Percentiles rank a stretch among this genome's conserved stretches.
Conservation (phyloP, 2,888 invertebrate species). For the Heteropelma amictum region DNA sequence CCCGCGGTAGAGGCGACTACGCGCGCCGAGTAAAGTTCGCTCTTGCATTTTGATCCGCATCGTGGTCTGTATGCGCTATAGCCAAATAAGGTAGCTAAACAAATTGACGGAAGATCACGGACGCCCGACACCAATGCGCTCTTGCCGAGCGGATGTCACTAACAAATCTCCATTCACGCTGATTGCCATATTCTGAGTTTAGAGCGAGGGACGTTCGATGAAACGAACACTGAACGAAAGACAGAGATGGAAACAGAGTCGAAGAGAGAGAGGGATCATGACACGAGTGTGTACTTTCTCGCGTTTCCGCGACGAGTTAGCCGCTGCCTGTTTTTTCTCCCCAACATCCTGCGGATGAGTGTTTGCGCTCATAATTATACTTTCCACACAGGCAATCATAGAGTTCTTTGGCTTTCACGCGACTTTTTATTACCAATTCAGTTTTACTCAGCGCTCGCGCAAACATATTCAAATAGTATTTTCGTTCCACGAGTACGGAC, state of each 20-base stretch:
- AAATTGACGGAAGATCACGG: slow-evolving; percentile 50
- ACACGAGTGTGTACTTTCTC: slow-evolving; percentile 1
- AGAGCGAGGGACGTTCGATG: slow-evolving; percentile 35
- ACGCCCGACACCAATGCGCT: slow-evolving; percentile 19
- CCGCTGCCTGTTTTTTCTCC: not conserved
- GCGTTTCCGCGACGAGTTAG: slow-evolving; percentile 40
- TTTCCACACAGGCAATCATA: too few relatives aligned
- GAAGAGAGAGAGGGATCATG: not conserved
- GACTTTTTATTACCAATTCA: slow-evolving; percentile 18
- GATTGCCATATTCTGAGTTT: slow-evolving; percentile 66
- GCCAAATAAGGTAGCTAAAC: slow-evolving; percentile 50
- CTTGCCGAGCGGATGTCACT: slow-evolving; percentile 56
- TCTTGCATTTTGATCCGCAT: slow-evolving; percentile 52
- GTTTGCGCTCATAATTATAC: too few relatives aligned
- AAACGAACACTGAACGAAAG: slow-evolving; percentile 36
- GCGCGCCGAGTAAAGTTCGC: slow-evolving; percentile 34
- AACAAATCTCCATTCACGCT: slow-evolving; percentile 69
- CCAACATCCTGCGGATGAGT: not conserved
- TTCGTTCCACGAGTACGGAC: not conserved
- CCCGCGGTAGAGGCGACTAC: slow-evolving; percentile 16
- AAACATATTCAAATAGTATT: slow-evolving; percentile 26
- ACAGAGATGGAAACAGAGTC: not conserved
- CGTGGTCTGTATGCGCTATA: slow-evolving; percentile 40
- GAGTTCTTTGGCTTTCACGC: slow-evolving; percentile 38
- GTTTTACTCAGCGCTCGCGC: not conserved